Evolutionary conservation across 2,888 invertebrate species (phyloP), one percentile per base, ranked within the genome.

Genomic region (Lepidochitona cinerea): DNA sequence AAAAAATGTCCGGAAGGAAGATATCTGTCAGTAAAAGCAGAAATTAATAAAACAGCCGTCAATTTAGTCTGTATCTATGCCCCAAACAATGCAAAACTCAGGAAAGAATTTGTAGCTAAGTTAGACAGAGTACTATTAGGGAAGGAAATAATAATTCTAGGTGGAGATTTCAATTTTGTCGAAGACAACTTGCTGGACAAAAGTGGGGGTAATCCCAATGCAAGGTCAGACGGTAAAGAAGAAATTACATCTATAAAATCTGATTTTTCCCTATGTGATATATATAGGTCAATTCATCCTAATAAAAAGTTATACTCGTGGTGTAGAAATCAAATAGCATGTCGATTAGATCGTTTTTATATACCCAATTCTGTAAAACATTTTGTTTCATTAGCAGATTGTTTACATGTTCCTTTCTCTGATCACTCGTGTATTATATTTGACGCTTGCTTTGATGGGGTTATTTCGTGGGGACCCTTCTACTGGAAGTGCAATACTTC

Each of bases 81-180:
- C 59, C 29, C 59, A 23, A 59, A 59, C 29, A 29, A 29, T 59
- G 23, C 59, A 9, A 29, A 1, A 14, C 29, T 29, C 12, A 59
- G 59, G 29, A 59, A 59, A 59, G 32, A 23, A 4, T 59, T 59
- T 59, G 29, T 59, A 23, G 14, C 23, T 23, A 29, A 59, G 18
- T 59, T 59, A 29, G 59, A 59, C 29, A 59, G 1, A 29, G 23
- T 59, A 26, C 23, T 59, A 14, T 14, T 14, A 14, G 7, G 5
- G 6, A 65, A 68, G 26, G 29, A 69, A n/a, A 26, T 69, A 29
- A 7, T 77, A 1, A 64, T 73, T 29, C 12, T 77, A 29, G 36
- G 26, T 69, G 76, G 76, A n/a, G 76, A 76, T 66, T 76, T 72
- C 68, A 76, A 76, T 69, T 76, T 64, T 70, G 70, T 76, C 54